Evolutionary conservation across 2,888 invertebrate genomes (phyloP), one percentile per base, ranked within the genome.

Genomic region (Troides aeacus): DNA sequence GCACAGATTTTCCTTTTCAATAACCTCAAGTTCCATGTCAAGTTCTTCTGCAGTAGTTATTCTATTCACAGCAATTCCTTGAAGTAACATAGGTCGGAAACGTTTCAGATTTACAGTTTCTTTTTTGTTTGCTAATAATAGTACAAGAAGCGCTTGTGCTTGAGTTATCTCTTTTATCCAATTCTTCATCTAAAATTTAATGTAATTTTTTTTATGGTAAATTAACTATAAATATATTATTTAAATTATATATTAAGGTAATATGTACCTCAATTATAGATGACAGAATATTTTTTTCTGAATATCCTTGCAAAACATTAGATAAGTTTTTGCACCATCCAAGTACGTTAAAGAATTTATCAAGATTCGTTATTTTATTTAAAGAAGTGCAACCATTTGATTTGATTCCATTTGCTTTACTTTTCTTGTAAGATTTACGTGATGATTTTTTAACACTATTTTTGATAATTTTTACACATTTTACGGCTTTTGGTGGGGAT

Each of bases 1-100:
- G 72, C 83, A 82, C 23, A 89, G 77, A 72, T 85, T 81, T 79
- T 92, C 91, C 71, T 77, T 86, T 73, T 90, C 90, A 72, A 92
- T 88, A 0, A 92, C 90, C 81, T 91, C 90, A 18, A 90, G 87
- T 77, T 92, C 91, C 87, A 89, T 87, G 70, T 92, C 89, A 46
- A 92, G 77, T 77, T 92, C 92, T 2, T 81, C 79, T 5, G 83
- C 81, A 36, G 82, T 78, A 12, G 90, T 91, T 18, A 92, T 92
- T 75, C 92, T 86, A 42, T 88, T 89, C 1, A 89, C 83, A 12
- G 92, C 90, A 61, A 92, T 91, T 0, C 87, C 92, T 77, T 92
- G 92, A 39, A 92, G 77, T 39, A 92, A 71, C 21, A 90, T 72
- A 0, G 85, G 81, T 59, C 85, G 78, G 69, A 85, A 89, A 21